Evolutionary conservation across 2,797 vertebrate species (phyloP), one percentile per base, ranked within the genome.

Genomic region (Fratercula arctica): DNA sequence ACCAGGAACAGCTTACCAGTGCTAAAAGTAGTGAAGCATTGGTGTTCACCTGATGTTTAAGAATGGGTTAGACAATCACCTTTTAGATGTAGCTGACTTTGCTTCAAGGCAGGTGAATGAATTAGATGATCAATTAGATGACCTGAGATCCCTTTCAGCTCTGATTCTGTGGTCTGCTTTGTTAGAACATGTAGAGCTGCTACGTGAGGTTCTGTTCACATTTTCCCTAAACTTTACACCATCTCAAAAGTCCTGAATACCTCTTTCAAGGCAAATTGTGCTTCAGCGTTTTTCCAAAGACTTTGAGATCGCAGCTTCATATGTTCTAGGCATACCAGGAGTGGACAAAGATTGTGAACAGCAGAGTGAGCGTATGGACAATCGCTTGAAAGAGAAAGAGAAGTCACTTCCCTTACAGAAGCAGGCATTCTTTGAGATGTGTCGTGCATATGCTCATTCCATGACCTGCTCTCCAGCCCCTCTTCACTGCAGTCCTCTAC

Each of bases 401-500:
- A 90, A 96, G 93, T 86, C 86, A 86, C 95, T 81, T 88, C 59
- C 96, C 93, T 93, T 95, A 94, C 95, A 95, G 93, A 91, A 84
- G 59, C 90, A 81, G 95, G 88, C 3, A 0, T 95, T 90, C 94
- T 96, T 95, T 91, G 93, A 95, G 93, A 90, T 95, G 96, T 93
- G 95, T 95, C 91, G 91, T 94, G 83, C 93, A 78, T 95, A 95
- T 94, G 94, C 94, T 96, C 74, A 86, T 96, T 97, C 95, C 95
- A 94, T 93, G 88, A 66, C 76, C 93, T 91, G 92, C 96, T 94
- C 87, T 91, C 88, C 95, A 95, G 67, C 93, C 90, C 94, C 93
- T 95, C 96, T 96, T 97, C 94, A 94, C 96, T 97, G 96, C 95
- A 95, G 96, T 95, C 94, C 94, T 95, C 94, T 95, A 94, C 95